These are phyloP conservation scores for Synergus itoensis DNA, from an alignment of 2,888 invertebrate genomes.

Conservation along the genomic window DNA sequence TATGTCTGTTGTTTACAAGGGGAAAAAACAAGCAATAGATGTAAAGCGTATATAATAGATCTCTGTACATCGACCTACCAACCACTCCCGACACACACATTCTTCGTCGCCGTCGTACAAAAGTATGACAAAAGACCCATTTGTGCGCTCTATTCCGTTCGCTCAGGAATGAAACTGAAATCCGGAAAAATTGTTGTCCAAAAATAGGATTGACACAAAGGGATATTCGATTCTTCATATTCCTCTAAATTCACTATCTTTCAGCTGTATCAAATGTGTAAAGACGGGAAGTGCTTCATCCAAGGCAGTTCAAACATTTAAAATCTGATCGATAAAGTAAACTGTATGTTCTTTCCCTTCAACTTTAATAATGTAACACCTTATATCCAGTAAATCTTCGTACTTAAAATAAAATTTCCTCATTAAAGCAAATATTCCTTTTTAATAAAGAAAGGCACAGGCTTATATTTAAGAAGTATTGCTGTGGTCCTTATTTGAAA, in stretches of 20 bases:
- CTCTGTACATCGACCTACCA: slow-evolving; percentile 47
- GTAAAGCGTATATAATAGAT: slow-evolving; percentile 60
- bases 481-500: neutral
- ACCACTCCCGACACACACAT: slow-evolving; percentile 40
- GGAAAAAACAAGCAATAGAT: slow-evolving; percentile 62
- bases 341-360: no score
- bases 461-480: neutral
- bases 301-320: neutral
- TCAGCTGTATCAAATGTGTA: neutral
- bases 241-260: neutral
- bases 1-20: slow-evolving; percentile 63
- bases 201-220: slow-evolving; percentile 29
- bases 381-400: no score
- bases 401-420: no score
- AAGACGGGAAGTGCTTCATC: neutral
- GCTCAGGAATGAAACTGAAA: slow-evolving; percentile 20
- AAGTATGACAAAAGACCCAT: slow-evolving; percentile 37
- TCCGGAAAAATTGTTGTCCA: slow-evolving; percentile 7
- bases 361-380: no score
- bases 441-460: neutral
- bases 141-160: slow-evolving; percentile 4
- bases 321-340: no score
- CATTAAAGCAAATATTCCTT: no score
- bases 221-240: neutral
- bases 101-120: slow-evolving; percentile 44